Base-by-base conservation (phyloP, 2,113 vertebrate species). In the Chelonoidis abingdonii region DNA sequence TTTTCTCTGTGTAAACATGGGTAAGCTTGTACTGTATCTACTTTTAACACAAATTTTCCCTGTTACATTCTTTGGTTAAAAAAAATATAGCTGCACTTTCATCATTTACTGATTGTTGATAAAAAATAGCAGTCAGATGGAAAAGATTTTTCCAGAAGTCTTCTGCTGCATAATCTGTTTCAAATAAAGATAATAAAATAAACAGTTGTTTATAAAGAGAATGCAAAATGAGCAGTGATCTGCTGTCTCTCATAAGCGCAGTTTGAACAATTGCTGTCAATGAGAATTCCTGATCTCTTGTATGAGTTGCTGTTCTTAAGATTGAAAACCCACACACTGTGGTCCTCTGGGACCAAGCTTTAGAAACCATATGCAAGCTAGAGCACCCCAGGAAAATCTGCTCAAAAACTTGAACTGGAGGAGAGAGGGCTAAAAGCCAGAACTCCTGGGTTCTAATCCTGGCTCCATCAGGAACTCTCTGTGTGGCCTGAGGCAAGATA, bases 101-200 rank as follows among this genome's bases (percentile, higher is more conserved):
- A 10, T 91, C 95, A 91, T 86, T 92, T 95, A 95, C 94, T 0
- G 86, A 95, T 86, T 82, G 93, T 92, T 95, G 96, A 96, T 96
- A 95, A 96, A 62, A 97, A 97, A 97, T 96, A 97, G 97, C 94
- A 97, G 95, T 93, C 96, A 97, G 97, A 97, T 97, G 97, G 96
- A 98, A 98, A 96, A 96, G 94, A 95, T 96, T 96, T 97, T 97
- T 97, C 96, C 97, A 98, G 96, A 97, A 98, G 96, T 97, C 95
- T 93, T 97, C 93, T 97, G 96, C 96, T 94, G 82, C 69, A 86
- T 97, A 95, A 97, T 98, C 97, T 98, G 97, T 97, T 98, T 98
- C 96, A 92, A 98, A 98, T 98, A 97, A 98, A 98, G 97, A 97
- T 96, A 97, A 96, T 98, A 98, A 98, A 98, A 97, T 97, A 98